Base-by-base conservation (phyloP, 1,140 invertebrate genomes). In the Leptinotarsa texana region DNA sequence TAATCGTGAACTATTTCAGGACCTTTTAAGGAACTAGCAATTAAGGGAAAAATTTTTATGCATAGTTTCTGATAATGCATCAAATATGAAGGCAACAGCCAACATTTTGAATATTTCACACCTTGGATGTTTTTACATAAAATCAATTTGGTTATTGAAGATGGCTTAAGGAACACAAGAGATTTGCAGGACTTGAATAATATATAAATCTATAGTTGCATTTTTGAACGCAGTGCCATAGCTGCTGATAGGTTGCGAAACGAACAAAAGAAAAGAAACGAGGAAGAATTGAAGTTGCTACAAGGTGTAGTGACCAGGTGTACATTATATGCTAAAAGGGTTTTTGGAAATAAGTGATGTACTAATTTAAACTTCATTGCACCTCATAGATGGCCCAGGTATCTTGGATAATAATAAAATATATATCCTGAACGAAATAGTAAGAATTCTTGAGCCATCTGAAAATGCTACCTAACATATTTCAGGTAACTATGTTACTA, bases 381-480 rank as follows among this genome's bases (percentile, higher is more conserved):
- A 33, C 49, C 57, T 33, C 24, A 74, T 1, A 21, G 69, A 71
- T 42, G 74, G 69, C 13, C 74, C 69, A 51, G 66, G n/a, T 51
- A 27, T 17, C 2, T 42, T 42, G 66, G 21, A 42, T n/a, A 63
- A 22, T 69, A 21, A 67, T 69, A n/a, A 18, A 33, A 49, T 66
- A 24, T 66, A 51, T 6, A 48, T 33, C 62, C 33, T 69, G 18
- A 65, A n/a, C 22, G 74, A 75, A 33, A 8, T 33, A 33, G 6
- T 33, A 33, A 69, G 72, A 24, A 49, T 71, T 17, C 57, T 75
- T 49, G 22, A 71, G 21, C 61, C 27, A 62, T 75, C 65, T 8
- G 33, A 68, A 75, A 33, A 62, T 71, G 69, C 74, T 33, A 75
- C 74, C 5, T 17, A 48, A 47, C 69, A 75, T 71, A 66, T 71